Base-by-base conservation (phyloP, 2,113 vertebrate genomes). In the Centropus bengalensis region DNA sequence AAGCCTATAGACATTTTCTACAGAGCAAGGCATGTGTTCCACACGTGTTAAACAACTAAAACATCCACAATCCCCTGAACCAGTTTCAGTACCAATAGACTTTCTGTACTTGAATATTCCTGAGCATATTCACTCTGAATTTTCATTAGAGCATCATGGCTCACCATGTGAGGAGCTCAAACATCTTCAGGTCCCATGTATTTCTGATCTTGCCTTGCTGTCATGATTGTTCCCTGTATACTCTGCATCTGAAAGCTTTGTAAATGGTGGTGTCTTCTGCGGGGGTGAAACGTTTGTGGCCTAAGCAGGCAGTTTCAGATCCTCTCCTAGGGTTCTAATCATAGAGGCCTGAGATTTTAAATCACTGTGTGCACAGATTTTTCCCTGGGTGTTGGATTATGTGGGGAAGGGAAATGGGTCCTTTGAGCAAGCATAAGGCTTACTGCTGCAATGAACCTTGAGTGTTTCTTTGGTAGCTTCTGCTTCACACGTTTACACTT, bases 391-490 rank as follows among this genome's bases (percentile, higher is more conserved):
- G 40, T 52, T 59, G 22, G 87, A 24, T 80, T 6, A 59, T 7
- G 33, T 11, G 44, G 56, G 71, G 9, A 42, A 77, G 56, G 68
- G 88, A 84, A 94, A 59, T 4, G 10, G 52, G 84, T 67, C 58
- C 64, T 82, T 36, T 33, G n/a, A 82, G 55, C 24, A 42, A 79
- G 58, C 56, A 40, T 2, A 3, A 64, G 32, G 40, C 32, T 74
- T 24, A 40, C 80, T 33, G 55, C 58, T 71, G 60, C 63, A 13
- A 8, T 11, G 28, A 27, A 49, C 80, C 63, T 40, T 56, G 19
- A 21, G 58, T 54, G 30, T 71, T 91, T 95, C 91, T 96, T 90
- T 95, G 88, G 93, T 95, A 91, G 73, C 30, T 84, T 87, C 58
- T 82, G 79, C 36, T 81, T 93, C 55, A 70, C 32, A 32, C 6